These are phyloP conservation scores for Misgurnus anguillicaudatus DNA, from an alignment of 2,113 vertebrate genomes.

Conservation along the genomic window DNA sequence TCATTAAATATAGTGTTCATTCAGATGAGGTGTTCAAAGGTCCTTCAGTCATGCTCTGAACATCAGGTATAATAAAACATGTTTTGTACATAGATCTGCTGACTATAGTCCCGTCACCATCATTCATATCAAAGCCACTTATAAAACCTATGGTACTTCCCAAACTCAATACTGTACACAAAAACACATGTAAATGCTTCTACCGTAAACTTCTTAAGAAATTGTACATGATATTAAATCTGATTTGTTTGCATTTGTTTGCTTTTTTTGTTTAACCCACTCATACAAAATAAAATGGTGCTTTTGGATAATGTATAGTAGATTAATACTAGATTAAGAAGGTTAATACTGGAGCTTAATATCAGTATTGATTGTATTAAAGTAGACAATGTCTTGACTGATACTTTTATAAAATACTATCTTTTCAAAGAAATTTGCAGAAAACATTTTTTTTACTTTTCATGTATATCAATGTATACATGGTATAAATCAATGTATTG, in stretches of 20 bases:
- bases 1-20: constrained; percentile 26
- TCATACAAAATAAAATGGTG: too few species aligned
- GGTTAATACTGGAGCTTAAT: too few species aligned
- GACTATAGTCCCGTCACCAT: neutral
- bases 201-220: too few species aligned
- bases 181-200: neutral
- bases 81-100: constrained; percentile 11
- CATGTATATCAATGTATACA: neutral
- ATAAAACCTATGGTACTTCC: neutral
- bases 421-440: neutral
- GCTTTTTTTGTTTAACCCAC: too few species aligned
- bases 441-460: neutral
- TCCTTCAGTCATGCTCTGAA: constrained; percentile 51
- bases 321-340: too few species aligned
- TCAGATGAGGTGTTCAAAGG: constrained; percentile 51
- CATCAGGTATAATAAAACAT: constrained; percentile 13
- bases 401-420: neutral
- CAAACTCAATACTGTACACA: neutral
- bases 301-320: too few species aligned
- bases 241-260: too few species aligned
- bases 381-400: neutral
- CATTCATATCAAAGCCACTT: neutral
- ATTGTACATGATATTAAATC: too few species aligned
- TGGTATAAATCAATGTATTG: neutral
- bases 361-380: too few species aligned